Conservation (phyloP, 2,888 invertebrate genomes). For the Leucozona laternaria region DNA sequence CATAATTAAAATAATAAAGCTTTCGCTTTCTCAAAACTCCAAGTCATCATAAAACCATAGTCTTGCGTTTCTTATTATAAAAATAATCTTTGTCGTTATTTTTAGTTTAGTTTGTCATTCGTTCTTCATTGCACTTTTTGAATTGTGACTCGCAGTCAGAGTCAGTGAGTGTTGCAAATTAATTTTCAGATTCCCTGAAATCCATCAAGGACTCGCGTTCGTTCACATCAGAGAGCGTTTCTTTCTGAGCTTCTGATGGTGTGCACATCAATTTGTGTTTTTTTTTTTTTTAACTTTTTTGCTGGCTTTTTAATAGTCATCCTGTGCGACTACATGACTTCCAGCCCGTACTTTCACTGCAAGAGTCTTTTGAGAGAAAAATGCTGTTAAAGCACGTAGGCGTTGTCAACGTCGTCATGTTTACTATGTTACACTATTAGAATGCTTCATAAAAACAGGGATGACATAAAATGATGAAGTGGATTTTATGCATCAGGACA, state of each 20-base stretch:
- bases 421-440: neutral
- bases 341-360: neutral
- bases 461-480: slow-evolving; percentile 5
- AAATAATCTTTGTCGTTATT: neutral
- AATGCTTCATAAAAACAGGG: neutral
- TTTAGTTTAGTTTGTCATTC: neutral
- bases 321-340: neutral
- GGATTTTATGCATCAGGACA: slow-evolving; percentile 1
- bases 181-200: neutral
- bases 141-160: neutral
- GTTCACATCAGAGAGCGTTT: neutral
- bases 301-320: neutral
- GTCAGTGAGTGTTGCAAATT: neutral
- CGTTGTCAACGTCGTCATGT: neutral
- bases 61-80: neutral
- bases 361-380: neutral
- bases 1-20: neutral
- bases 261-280: neutral
- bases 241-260: neutral
- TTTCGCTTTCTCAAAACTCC: neutral
- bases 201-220: neutral
- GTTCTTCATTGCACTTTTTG: neutral
- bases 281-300: neutral
- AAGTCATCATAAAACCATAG: neutral
- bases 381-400: neutral